Base-by-base conservation (phyloP, 2,113 vertebrate species). In the Nibea albiflora region DNA sequence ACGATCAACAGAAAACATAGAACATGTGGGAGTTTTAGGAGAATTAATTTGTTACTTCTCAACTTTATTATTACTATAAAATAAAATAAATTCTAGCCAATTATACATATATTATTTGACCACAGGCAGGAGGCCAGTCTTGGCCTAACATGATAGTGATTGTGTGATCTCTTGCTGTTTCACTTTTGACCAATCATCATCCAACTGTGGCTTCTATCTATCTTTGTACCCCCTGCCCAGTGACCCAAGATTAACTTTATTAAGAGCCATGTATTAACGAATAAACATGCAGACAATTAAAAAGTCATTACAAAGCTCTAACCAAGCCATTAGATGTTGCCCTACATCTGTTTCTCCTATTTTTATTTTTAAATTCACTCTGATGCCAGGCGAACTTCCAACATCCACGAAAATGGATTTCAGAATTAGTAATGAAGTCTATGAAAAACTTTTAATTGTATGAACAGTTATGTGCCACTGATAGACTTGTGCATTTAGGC, bases 401-500 rank as follows among this genome's bases (percentile, higher is more conserved):
- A 64, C n/a, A 14, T 62, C 67, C 31, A 44, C 65, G 17, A 39
- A 73, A 81, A 76, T 20, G 5, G n/a, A 69, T 77, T 86, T 73
- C 42, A 66, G 56, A 86, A 86, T 79, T 31, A 67, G 50, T 83
- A 84, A 86, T 88, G 77, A 85, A 80, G 84, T 73, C 74, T 19
- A 26, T 63, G 83, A 31, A 28, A 65, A 86, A 85, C 77, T 81
- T 89, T 88, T 88, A 89, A 90, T 85, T 87, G 84, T 87, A 31
- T 20, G 81, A 71, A 57, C 35, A 0, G 24, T 88, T 81, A 89
- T 89, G 84, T 74, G 73, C 67, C 2, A 17, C 78, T 53, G 88
- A 88, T 88, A 78, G 83, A 76, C 70, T 75, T 11, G 24, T 67
- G 78, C 78, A 89, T 92, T 87, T 75, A 88, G 90, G 89, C 84